phyloP scores from a whole-genome alignment of 2,888 invertebrate species.

The Mycalesis mineus region DNA sequence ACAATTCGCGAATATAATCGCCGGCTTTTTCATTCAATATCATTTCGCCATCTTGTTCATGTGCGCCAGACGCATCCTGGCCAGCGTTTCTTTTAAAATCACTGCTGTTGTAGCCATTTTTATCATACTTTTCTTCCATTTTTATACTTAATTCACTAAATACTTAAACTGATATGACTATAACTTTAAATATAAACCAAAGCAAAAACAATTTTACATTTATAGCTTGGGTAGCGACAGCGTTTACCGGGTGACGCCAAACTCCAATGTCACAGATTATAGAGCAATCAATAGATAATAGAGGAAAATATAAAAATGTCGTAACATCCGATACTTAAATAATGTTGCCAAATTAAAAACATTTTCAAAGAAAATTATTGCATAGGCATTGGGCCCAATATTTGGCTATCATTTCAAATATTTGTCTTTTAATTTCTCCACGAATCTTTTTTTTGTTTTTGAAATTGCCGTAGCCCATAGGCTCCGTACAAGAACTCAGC shows the following conservation, averaged over 20 bases:
- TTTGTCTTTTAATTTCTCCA: not conserved
- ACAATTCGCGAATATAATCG: conserved; percentile 86
- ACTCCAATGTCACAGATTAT: not conserved
- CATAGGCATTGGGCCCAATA: not conserved
- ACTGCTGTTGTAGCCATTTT: conserved; percentile 67
- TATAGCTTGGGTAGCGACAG: not conserved
- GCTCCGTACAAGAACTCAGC: too few species aligned
- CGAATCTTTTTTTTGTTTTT: too few species aligned
- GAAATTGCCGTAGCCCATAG: too few species aligned
- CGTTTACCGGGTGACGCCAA: not conserved
- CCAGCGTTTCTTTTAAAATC: conserved; percentile 69
- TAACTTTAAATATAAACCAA: not conserved
- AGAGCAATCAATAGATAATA: not conserved
- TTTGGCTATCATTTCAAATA: not conserved
- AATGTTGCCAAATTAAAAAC: not conserved
- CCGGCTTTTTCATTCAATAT: conserved; percentile 84
- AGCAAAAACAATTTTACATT: not conserved
- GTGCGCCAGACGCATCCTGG: conserved; percentile 41
- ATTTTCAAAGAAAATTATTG: not conserved
- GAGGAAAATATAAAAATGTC: not conserved
- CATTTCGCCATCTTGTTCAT: conserved; percentile 76
- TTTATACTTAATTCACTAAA: conserved; percentile 2
- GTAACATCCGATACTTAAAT: not conserved
- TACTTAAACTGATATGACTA: not conserved
- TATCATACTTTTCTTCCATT: conserved; percentile 65